Percentiles rank a stretch among this genome's conserved stretches.
These are phyloP conservation scores for Drosophila bipectinata DNA, from an alignment of 1,140 invertebrate genomes.

Conservation along the genomic window DNA sequence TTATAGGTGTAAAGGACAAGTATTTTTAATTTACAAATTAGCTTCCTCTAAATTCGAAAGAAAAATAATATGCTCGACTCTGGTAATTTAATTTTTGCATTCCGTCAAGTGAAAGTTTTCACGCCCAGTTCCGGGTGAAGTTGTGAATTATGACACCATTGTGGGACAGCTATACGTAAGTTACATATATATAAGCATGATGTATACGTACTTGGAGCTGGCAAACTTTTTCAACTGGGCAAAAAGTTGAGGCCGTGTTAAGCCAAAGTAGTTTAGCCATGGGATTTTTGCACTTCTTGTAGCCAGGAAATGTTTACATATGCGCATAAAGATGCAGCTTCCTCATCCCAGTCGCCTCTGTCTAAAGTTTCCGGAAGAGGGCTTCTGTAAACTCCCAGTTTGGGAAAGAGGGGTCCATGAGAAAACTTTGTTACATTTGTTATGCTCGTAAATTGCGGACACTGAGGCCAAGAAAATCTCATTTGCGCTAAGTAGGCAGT, in stretches of 20 bases:
- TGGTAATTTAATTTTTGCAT: constrained; percentile 52
- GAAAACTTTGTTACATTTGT: constrained; percentile 66
- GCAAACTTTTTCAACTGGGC: constrained; percentile 43
- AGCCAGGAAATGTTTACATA: constrained; percentile 74
- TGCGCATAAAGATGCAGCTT: constrained; percentile 71
- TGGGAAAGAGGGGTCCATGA: not conserved
- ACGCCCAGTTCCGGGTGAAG: constrained; percentile 26
- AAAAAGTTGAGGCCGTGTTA: constrained; percentile 38
- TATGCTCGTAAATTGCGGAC: constrained; percentile 58
- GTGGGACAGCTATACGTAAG: constrained; percentile 22
- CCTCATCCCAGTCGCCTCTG: not conserved
- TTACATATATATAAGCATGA: constrained; percentile 2
- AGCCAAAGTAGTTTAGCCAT: constrained; percentile 61
- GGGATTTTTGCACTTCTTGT: constrained; percentile 67
- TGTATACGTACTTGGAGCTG: constrained; percentile 22
- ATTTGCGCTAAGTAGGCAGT: constrained; percentile 58
- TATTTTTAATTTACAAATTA: not conserved
- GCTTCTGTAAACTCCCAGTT: constrained; percentile 10
- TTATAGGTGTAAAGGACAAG: not conserved
- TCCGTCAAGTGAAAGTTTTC: constrained; percentile 57
- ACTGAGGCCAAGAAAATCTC: constrained; percentile 55
- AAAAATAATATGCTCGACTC: not conserved
- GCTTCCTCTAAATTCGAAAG: not conserved
- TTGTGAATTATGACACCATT: constrained; percentile 72
- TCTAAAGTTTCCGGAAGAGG: not conserved